These are phyloP conservation scores for Orientallactaga bullata DNA, from an alignment of 2,113 vertebrate species.

Conservation along the genomic window DNA sequence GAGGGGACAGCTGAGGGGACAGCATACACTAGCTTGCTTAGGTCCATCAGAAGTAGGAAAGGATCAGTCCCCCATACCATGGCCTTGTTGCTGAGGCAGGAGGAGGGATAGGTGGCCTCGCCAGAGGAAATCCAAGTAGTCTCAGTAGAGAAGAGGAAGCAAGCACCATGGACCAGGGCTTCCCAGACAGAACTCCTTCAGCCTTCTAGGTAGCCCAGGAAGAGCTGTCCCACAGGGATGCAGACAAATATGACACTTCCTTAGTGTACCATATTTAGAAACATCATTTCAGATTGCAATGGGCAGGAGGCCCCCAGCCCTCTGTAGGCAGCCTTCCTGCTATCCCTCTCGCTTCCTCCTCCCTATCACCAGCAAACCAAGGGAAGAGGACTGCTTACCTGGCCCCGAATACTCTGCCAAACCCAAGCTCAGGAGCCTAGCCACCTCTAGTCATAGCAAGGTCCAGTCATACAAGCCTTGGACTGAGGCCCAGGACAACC, in stretches of 20 bases:
- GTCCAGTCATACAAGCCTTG: neutral
- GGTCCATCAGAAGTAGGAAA: neutral
- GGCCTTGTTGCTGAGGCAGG: neutral
- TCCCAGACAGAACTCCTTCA: no score
- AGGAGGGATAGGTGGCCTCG: neutral
- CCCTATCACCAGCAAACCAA: rapidly evolving
- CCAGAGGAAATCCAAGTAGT: neutral
- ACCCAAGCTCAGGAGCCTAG: neutral
- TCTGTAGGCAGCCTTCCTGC: neutral
- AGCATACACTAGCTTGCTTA: no score
- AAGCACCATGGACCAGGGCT: neutral
- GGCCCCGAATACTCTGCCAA: neutral
- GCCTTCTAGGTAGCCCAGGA: neutral
- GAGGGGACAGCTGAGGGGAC: neutral
- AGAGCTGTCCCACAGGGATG: no score
- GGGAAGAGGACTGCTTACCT: neutral
- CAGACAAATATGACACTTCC: neutral
- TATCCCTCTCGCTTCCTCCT: neutral
- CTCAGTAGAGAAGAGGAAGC: neutral
- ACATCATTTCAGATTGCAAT: neutral
- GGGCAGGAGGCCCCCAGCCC: neutral
- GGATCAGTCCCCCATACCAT: neutral
- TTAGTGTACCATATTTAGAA: neutral
- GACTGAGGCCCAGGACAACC: neutral
- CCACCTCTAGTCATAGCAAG: neutral